Conservation (phyloP, 23 tunicate species). For the Phallusia fumigata region DNA sequence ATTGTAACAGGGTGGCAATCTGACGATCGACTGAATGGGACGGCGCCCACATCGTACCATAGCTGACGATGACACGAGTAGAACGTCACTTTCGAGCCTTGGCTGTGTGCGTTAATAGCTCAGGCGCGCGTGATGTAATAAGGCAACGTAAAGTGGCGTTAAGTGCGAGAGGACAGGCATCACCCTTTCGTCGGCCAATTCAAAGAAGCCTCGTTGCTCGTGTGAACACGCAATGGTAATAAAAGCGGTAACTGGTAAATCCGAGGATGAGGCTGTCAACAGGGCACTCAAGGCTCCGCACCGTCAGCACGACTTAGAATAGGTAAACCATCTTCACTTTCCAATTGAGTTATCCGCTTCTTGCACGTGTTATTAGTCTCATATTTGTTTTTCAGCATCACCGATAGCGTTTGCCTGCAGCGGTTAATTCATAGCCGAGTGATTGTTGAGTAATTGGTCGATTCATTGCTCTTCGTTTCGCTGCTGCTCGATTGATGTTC, state of each 20-base stretch:
- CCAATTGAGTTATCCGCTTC: too few relatives aligned
- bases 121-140: neutral
- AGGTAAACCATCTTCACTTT: too few relatives aligned
- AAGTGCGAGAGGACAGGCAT: neutral
- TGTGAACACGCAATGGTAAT: too few relatives aligned
- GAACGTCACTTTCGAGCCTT: neutral
- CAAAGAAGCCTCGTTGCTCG: neutral
- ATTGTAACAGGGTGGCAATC: constrained; percentile 3
- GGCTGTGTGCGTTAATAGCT: neutral
- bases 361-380: too few relatives aligned
- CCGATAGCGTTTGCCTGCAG: neutral
- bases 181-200: neutral
- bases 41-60: constrained; percentile 1
- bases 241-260: too few relatives aligned
- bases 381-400: too few relatives aligned
- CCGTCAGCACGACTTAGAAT: too few relatives aligned
- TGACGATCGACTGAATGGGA: neutral
- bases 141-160: constrained; percentile 3
- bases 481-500: neutral
- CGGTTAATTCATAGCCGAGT: neutral
- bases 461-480: neutral
- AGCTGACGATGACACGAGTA: neutral
- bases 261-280: too few relatives aligned
- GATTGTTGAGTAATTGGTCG: neutral
- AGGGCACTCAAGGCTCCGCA: too few relatives aligned